Evolutionary conservation across 2,888 invertebrate species (phyloP), one percentile per base, ranked within the genome.

Genomic region (Oscheius onirici): DNA sequence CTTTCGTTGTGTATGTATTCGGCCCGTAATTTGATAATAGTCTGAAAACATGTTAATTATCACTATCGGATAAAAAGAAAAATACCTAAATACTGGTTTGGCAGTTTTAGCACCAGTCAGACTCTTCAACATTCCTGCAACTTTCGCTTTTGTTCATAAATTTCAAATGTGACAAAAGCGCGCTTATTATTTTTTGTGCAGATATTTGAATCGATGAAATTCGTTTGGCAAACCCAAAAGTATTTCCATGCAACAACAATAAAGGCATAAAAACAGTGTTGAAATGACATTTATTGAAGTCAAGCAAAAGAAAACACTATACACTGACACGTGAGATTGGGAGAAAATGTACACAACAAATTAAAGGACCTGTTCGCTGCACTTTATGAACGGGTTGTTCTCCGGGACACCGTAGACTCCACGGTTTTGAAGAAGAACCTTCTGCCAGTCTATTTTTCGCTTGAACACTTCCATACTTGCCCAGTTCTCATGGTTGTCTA

Each of bases 391-490:
- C 2, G 49, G 51, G 15, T 63, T 63, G 28, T 49, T 49, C 49
- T 63, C 46, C 15, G 51, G 49, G 6, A 28, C 41, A n/a, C 55
- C 55, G 55, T 66, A 66, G 13, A 66, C 52, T 13, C 81, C 81
- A n/a, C 67, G 49, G 13, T 75, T 69, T 44, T 67, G 73, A 10
- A 60, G 55, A 22, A 84, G 72, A 15, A 91, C 86, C 74, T 89
- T 89, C 81, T 91, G 91, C 91, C 91, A 91, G 84, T 91, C 90
- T 55, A 91, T 89, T 49, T 89, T 72, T 6, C 73, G 26, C 87
- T 93, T 93, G 89, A 93, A 96, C 24, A 99, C 97, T 90, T 99
- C 97, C 88, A 95, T 93, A 83, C 97, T 93, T 71, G 99, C 90
- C 99, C 99, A 99, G 20, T 93, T 88, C 87, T 95, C 93, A 89